Percentiles rank a stretch among this genome's conserved stretches.
These are phyloP conservation scores for Coremacera marginata DNA, from an alignment of 2,888 invertebrate genomes.

Conservation along the genomic window DNA sequence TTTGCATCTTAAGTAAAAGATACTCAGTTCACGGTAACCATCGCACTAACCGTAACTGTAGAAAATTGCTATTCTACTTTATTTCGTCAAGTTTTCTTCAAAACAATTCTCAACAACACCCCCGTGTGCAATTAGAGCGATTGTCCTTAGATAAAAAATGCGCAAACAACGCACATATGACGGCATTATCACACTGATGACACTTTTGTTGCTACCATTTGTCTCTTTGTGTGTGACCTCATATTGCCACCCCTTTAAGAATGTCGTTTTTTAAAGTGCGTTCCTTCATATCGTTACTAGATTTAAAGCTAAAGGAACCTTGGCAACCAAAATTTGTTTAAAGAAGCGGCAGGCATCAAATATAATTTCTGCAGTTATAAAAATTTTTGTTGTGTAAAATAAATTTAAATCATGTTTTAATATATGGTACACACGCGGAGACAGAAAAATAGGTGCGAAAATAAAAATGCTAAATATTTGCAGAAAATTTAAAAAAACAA, in stretches of 20 bases:
- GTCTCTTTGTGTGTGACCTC: not conserved
- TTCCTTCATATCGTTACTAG: too few species aligned
- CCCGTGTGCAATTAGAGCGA: conserved; percentile 10
- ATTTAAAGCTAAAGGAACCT: too few species aligned
- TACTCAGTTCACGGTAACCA: not conserved
- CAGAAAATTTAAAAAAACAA: too few species aligned
- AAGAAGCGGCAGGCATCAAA: too few species aligned
- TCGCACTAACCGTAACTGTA: not conserved
- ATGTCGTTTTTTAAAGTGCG: not conserved
- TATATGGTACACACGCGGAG: too few species aligned
- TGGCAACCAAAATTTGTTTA: too few species aligned
- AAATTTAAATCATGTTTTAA: too few species aligned
- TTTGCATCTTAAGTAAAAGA: too few species aligned
- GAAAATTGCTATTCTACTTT: conserved; percentile 14
- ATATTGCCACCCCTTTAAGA: conserved; percentile 8
- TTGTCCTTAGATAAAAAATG: conserved; percentile 19
- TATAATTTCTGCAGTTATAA: too few species aligned
- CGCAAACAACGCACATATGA: conserved; percentile 15
- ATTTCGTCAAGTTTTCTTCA: not conserved
- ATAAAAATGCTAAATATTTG: too few species aligned
- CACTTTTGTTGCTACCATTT: conserved; percentile 15
- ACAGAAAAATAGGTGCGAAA: too few species aligned
- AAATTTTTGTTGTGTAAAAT: too few species aligned
- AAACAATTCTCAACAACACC: conserved; percentile 16
- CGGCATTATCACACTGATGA: conserved; percentile 15